A percentile compares a stretch with the other conserved stretches of the same genome.
Conservation (phyloP, 2,888 invertebrate species). For the Heliconius aoede region DNA sequence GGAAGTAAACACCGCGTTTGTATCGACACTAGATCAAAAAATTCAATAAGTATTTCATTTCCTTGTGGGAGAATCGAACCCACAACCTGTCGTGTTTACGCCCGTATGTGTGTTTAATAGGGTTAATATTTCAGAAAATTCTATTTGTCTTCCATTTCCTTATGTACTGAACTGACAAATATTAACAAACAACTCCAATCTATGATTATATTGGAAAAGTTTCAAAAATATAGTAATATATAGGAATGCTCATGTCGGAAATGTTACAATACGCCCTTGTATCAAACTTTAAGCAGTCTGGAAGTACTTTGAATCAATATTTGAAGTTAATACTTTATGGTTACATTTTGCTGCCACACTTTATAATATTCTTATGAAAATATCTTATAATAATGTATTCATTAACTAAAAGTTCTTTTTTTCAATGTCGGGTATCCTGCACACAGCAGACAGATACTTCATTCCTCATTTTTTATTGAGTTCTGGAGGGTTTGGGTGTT, state of each 20-base stretch:
- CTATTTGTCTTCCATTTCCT: too few species aligned
- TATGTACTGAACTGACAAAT: background rate
- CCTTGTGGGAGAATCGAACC: too few species aligned
- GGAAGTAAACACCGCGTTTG: too few species aligned
- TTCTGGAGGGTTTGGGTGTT: too few species aligned
- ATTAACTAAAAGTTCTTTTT: background rate
- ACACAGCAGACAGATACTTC: too few species aligned
- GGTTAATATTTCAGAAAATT: too few species aligned
- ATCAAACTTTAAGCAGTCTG: constrained; percentile 67
- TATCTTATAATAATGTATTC: background rate
- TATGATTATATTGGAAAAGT: constrained; percentile 54
- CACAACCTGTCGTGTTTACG: too few species aligned
- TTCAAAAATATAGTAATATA: constrained; percentile 51
- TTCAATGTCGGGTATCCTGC: background rate
- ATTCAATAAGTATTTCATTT: too few species aligned
- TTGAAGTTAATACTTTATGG: background rate
- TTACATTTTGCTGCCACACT: background rate
- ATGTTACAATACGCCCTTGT: constrained; percentile 68
- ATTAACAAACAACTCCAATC: background rate
- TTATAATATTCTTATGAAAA: background rate
- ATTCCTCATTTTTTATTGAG: too few species aligned
- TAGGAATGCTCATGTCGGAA: constrained; percentile 58
- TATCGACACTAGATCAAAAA: too few species aligned
- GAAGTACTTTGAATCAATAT: constrained; percentile 58
- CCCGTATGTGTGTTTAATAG: too few species aligned